Base-by-base conservation (phyloP, 1,140 invertebrate genomes). In the Drosophila watanabei region DNA sequence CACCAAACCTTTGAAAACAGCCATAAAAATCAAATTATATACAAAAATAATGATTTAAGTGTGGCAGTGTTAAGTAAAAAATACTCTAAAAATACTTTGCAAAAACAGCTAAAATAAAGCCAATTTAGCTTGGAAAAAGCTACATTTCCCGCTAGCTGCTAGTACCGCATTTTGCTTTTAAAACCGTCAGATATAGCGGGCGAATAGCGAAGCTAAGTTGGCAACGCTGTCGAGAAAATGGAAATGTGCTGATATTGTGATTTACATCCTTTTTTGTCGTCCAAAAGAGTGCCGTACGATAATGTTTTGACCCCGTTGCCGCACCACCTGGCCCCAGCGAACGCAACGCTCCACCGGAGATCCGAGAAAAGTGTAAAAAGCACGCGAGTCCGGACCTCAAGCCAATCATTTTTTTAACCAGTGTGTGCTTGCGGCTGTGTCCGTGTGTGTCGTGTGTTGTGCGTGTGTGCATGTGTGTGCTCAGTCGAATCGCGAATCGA, bases 191-290 rank as follows among this genome's bases (percentile, higher is more conserved):
- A 24, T 24, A 24, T 24, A 24, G 24, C 24, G 24, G 24, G 24
- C 24, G 24, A 24, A 24, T 24, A 24, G 24, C 24, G 24, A 24
- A 24, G 24, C 24, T 24, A 24, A 24, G 24, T 24, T 20, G 10
- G 41, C 41, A 45, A 10, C 43, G 20, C 72, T 71, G 56, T 51
- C 45, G 24, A 73, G 35, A 85, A 80, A 69, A 63, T 59, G 49
- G 54, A 66, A 75, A 80, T 88, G 79, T 89, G 85, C 83, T 87
- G 76, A 84, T 66, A 43, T 88, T 81, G 85, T 89, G 75, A 75
- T 84, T 66, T 66, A 64, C 9, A 43, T 58, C 48, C 46, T 52
- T 66, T 75, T 75, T 46, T 78, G 75, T 79, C 76, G 75, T 79
- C 76, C 76, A 54, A 54, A 54, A 57, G 24, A 71, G 75, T 72